Conservation (phyloP, 2,113 vertebrate species). For the Phalacrocorax pelagicus region DNA sequence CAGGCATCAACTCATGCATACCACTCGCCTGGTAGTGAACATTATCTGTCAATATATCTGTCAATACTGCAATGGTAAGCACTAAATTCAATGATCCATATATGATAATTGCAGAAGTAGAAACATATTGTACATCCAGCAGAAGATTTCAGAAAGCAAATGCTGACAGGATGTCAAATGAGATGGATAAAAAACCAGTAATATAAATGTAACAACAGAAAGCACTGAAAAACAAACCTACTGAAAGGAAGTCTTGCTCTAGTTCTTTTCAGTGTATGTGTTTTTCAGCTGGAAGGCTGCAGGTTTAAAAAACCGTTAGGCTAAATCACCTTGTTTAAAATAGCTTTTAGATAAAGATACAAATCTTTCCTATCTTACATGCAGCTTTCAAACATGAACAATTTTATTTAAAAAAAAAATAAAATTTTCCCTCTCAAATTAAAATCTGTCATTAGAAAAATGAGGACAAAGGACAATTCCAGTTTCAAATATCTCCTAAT, state of each 20-base stretch:
- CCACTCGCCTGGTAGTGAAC: not conserved
- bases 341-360: not conserved
- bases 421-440: not conserved
- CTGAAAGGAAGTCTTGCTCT: not conserved
- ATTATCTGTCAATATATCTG: not conserved
- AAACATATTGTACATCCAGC: not conserved
- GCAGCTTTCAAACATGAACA: not conserved
- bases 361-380: not conserved
- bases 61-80: not conserved
- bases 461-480: not conserved
- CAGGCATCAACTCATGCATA: rapidly evolving
- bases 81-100: not conserved
- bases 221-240: not conserved
- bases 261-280: not conserved
- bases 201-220: not conserved
- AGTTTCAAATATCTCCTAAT: not conserved
- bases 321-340: not conserved
- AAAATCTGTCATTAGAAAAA: not conserved
- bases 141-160: not conserved
- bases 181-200: not conserved
- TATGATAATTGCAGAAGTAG: not conserved
- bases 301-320: not conserved
- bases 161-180: not conserved
- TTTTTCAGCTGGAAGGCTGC: not conserved
- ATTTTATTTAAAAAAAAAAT: not conserved